A percentile compares a stretch with the other conserved stretches of the same genome.
These are phyloP conservation scores for Vesta saturnalis DNA, from an alignment of 2,888 invertebrate genomes.

Conservation along the genomic window DNA sequence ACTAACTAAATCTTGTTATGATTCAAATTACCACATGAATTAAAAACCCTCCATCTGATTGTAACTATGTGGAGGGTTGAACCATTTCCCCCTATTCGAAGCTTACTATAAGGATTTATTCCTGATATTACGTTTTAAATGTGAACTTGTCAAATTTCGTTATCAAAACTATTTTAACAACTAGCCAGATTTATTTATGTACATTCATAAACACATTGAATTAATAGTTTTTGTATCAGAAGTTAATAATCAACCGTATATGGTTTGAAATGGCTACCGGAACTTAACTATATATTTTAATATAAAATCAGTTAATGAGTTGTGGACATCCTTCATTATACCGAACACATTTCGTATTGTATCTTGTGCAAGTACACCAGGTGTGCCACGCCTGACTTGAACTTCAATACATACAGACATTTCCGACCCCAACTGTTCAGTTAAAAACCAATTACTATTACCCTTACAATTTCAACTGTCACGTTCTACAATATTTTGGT, in stretches of 20 bases:
- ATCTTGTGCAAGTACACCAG: slow-evolving; percentile 10
- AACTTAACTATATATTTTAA: neutral
- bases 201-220: too few species aligned
- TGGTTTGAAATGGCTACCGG: neutral
- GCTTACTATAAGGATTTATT: neutral
- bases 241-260: neutral
- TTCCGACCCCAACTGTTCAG: slow-evolving; percentile 8
- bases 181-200: too few species aligned
- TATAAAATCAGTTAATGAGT: neutral
- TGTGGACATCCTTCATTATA: slow-evolving; percentile 12
- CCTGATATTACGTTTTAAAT: neutral
- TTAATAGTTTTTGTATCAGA: neutral
- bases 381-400: slow-evolving; percentile 12
- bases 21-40: slow-evolving; percentile 1
- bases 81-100: neutral
- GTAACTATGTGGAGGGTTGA: neutral
- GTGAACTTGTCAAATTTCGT: neutral
- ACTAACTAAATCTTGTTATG: neutral
- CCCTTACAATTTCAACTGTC: slow-evolving; percentile 10
- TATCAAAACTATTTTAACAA: neutral
- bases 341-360: slow-evolving; percentile 8
- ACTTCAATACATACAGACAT: slow-evolving; percentile 1
- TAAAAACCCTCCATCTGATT: neutral
- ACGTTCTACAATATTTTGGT: slow-evolving; percentile 4
- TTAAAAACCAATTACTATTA: slow-evolving; percentile 13